Percentiles rank a stretch among this genome's conserved stretches.
Conservation (phyloP, 1,140 invertebrate genomes). For the Scylla paramamosain region DNA sequence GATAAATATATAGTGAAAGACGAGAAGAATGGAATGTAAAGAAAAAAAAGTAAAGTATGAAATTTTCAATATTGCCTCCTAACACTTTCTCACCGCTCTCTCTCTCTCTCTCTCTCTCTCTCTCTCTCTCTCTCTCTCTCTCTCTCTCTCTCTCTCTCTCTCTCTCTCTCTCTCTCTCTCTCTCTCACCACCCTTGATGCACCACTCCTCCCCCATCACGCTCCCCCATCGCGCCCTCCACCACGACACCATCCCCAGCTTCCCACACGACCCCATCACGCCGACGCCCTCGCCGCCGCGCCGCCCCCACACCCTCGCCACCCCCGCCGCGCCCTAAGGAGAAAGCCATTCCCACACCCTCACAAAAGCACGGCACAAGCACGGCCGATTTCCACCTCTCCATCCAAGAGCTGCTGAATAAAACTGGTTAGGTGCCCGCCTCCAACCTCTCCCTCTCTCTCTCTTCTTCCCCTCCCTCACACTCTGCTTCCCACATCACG, state of each 20-base stretch:
- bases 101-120: not conserved
- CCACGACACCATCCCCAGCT: not conserved
- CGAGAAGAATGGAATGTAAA: too few species aligned
- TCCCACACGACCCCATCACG: not conserved
- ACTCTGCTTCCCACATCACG: not conserved
- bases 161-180: not conserved
- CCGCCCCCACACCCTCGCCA: not conserved
- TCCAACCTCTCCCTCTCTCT: not conserved
- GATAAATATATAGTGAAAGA: too few species aligned
- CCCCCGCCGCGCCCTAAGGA: not conserved
- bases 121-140: not conserved
- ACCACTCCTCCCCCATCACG: not conserved
- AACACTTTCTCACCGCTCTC: not conserved
- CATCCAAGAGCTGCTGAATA: not conserved
- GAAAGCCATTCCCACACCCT: constrained; percentile 1
- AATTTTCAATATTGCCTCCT: not conserved
- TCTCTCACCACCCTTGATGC: not conserved
- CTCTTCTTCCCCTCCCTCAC: not conserved
- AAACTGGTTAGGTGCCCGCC: not conserved
- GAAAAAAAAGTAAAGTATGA: too few species aligned
- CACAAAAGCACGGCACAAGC: constrained; percentile 14
- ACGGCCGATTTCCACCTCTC: not conserved
- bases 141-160: not conserved
- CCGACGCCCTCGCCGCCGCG: not conserved
- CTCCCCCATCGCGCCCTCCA: not conserved